Conservation (phyloP, 2,888 invertebrate genomes). For the Noctua fimbriata region DNA sequence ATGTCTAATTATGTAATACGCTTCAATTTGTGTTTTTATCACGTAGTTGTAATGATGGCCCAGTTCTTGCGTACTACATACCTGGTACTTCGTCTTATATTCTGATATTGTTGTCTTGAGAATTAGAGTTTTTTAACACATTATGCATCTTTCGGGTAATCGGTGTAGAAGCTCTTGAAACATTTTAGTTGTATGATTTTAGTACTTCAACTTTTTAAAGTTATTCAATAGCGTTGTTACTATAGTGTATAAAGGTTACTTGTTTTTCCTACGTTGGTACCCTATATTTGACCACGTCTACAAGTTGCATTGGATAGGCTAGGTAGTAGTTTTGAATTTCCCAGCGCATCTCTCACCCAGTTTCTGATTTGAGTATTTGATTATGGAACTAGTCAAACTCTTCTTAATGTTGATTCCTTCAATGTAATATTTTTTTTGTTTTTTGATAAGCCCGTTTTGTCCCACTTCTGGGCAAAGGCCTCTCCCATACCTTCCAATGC, state of each 20-base stretch:
- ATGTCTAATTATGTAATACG: slow-evolving; percentile 67
- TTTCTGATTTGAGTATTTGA: neutral
- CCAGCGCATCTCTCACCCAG: neutral
- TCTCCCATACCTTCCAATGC: neutral
- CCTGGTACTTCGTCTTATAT: slow-evolving; percentile 6
- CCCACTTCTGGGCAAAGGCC: neutral
- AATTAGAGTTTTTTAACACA: slow-evolving; percentile 21
- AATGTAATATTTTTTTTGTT: neutral
- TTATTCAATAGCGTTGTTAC: neutral
- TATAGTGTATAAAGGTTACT: neutral
- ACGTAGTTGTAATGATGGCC: slow-evolving; percentile 40
- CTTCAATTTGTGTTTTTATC: slow-evolving; percentile 50
- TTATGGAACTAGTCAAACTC: neutral
- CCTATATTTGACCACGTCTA: neutral
- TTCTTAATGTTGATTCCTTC: neutral
- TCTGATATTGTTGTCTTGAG: slow-evolving; percentile 21
- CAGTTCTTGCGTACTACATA: slow-evolving; percentile 42
- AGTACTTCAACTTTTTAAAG: neutral
- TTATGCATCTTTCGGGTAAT: neutral
- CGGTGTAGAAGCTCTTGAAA: neutral
- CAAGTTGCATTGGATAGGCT: neutral
- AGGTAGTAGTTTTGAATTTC: neutral
- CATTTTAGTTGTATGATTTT: neutral
- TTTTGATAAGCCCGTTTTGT: neutral
- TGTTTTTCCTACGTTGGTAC: neutral